Base-by-base conservation (phyloP, 1,140 invertebrate species). In the Temnothorax longispinosus region DNA sequence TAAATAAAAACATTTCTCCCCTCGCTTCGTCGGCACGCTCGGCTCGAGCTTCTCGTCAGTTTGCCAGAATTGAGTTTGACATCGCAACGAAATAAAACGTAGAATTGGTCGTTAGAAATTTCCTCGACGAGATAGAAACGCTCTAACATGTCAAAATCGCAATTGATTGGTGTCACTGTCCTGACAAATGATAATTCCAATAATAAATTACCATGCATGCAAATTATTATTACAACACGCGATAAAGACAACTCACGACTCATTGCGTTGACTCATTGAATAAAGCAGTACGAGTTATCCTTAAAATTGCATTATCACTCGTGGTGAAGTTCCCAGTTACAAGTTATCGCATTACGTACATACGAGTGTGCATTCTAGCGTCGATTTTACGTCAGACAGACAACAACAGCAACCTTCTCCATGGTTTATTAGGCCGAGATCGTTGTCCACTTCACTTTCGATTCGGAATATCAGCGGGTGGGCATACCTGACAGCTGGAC, bases 1-100 rank as follows among this genome's bases (percentile, higher is more conserved):
- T 93, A 93, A 94, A 93, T 93, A 93, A 93, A 92, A 93, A 90
- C 86, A 91, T 74, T 75, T 88, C 84, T 71, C 7, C 56, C 72
- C 86, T 76, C 41, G 27, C 38, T 76, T 86, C 67, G 72, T 82
- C 85, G 78, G 89, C 74, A 81, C 86, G 35, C 62, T 54, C 50
- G 81, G 13, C 47, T 89, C 86, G 88, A 88, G 82, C 77, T 86
- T 87, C 85, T 91, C 89, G 88, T 91, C 90, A 91, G 87, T 91
- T 89, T 88, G 89, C 86, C 92, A 90, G 87, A 86, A 90, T 92
- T 84, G 88, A 90, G 82, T 92, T 87, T 82, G 87, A 89, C 67
- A 60, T 74, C 18, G 69, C 69, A 41, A 74, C 41, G 11, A 44
- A 44, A 72, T 60, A 72, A 72, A 74, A 82, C 18, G 18, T 44